A percentile compares a stretch with the other conserved stretches of the same genome.
These are phyloP conservation scores for Escarpia spicata DNA, from an alignment of 2,888 invertebrate genomes.

Conservation along the genomic window DNA sequence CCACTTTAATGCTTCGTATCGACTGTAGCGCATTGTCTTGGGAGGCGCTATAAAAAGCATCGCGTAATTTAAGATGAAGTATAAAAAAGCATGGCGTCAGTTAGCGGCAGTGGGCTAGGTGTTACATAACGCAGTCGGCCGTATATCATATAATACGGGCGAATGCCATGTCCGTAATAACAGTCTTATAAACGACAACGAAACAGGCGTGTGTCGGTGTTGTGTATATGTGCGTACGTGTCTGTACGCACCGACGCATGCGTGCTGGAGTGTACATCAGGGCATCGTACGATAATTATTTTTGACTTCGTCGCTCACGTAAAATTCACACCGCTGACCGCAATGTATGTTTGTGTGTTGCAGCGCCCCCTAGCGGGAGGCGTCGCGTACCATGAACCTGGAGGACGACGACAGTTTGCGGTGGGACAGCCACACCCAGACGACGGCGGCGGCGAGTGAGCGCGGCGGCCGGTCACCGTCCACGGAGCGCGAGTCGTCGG, in stretches of 20 bases:
- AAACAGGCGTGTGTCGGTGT: background rate
- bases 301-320: background rate
- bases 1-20: background rate
- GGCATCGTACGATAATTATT: background rate
- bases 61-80: background rate
- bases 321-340: background rate
- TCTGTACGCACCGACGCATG: background rate
- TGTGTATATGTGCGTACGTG: background rate
- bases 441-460: background rate
- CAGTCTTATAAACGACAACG: background rate
- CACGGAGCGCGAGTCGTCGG: slow-evolving; percentile 35
- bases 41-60: background rate
- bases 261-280: background rate
- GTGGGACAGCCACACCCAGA: background rate
- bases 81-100: background rate
- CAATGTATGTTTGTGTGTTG: background rate
- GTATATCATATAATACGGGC: background rate
- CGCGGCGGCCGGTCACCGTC: slow-evolving; percentile 28
- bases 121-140: background rate
- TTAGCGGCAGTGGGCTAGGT: too few species aligned
- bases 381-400: background rate
- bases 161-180: background rate
- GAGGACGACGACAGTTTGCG: background rate
- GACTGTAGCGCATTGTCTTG: background rate
- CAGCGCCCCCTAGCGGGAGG: slow-evolving; percentile 3